Evolutionary conservation across 1,140 invertebrate genomes (phyloP).

Genomic region (Bombyx mandarina): DNA sequence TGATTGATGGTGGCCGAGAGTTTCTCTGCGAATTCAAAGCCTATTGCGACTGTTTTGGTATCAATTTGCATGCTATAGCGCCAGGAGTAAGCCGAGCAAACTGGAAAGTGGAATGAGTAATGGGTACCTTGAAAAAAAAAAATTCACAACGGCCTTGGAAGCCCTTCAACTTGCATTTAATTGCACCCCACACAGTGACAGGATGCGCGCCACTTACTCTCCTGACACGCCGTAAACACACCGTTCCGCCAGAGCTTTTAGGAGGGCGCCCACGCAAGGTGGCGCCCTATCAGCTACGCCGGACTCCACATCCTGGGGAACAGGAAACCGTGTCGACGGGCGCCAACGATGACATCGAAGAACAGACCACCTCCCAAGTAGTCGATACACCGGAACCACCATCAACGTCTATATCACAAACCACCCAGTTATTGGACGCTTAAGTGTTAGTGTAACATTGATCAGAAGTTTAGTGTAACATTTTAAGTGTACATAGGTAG

Average conservation of each 20-base stretch:
- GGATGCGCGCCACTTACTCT: slow-evolving; percentile 20
- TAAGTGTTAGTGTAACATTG: no score
- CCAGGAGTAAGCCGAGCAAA: slow-evolving; percentile 28
- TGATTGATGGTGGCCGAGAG: slow-evolving; percentile 26
- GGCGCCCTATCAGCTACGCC: neutral
- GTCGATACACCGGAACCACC: neutral
- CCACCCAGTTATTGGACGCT: neutral
- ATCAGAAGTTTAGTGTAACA: no score
- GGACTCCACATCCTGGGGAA: neutral
- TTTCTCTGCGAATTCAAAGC: slow-evolving; percentile 27
- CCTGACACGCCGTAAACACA: slow-evolving; percentile 15
- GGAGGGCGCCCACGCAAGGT: neutral
- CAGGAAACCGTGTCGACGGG: neutral
- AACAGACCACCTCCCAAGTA: neutral
- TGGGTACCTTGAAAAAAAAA: slow-evolving; percentile 25
- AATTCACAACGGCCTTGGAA: slow-evolving; percentile 16
- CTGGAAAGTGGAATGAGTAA: slow-evolving; percentile 24
- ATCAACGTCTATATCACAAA: neutral
- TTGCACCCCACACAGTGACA: slow-evolving; percentile 20
- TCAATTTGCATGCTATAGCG: slow-evolving; percentile 20
- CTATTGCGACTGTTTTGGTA: slow-evolving; percentile 18
- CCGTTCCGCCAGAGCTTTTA: slow-evolving; percentile 21
- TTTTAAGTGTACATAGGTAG: no score
- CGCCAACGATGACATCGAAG: no score
- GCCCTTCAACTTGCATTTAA: slow-evolving; percentile 25